Conservation (phyloP, 92 coral and sea anemone genomes). For the Umimayanthus kanabou region DNA sequence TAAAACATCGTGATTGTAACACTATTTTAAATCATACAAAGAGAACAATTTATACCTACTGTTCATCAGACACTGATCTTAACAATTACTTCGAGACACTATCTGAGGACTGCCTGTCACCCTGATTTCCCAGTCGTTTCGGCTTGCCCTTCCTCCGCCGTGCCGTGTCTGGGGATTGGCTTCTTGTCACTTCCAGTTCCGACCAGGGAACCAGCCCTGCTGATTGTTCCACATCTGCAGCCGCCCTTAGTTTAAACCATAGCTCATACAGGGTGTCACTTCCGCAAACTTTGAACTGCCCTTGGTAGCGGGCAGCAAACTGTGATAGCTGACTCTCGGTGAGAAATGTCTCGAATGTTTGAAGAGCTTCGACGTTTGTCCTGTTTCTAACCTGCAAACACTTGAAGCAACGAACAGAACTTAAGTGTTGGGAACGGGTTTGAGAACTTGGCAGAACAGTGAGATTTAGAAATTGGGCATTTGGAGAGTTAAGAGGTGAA, state of each 20-base stretch:
- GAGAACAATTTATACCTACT: no score
- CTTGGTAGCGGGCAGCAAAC: slow-evolving; percentile 1
- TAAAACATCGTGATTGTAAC: no score
- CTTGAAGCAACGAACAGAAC: no score
- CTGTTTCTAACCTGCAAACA: not conserved
- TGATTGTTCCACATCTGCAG: not conserved
- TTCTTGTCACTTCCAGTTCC: not conserved
- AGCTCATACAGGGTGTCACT: not conserved
- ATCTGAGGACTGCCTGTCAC: not conserved
- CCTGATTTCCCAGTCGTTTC: not conserved
- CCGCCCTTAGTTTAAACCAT: not conserved
- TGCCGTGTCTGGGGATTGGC: not conserved
- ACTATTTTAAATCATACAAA: no score
- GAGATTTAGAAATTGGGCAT: no score
- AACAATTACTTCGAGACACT: no score
- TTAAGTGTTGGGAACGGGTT: no score
- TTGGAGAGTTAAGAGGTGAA: no score
- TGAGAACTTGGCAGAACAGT: no score
- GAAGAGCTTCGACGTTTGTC: not conserved
- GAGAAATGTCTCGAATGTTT: not conserved
- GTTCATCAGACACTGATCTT: no score
- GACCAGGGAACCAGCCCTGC: not conserved
- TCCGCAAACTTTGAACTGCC: not conserved
- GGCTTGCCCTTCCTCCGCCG: slow-evolving; percentile 7
- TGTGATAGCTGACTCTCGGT: not conserved